Conservation (phyloP, 2,113 vertebrate species). For the Ivindomyrus marchei region DNA sequence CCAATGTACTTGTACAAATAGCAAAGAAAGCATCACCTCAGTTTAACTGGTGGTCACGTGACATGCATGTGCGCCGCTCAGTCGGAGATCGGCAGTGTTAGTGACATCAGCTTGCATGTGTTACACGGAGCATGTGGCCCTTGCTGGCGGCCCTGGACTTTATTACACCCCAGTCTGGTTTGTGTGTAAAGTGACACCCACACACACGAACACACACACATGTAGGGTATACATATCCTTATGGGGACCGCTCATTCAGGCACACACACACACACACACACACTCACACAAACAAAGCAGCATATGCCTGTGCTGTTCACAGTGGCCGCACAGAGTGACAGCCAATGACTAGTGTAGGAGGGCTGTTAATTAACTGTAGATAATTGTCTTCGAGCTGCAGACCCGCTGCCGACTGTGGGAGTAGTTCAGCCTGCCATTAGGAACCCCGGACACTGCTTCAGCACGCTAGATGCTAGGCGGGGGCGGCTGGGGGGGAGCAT, state of each 20-base stretch:
- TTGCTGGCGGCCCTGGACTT: background rate
- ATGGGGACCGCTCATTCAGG: too few relatives aligned
- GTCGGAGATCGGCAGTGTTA: background rate
- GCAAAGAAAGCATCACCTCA: background rate
- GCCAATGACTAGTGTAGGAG: constrained; percentile 21
- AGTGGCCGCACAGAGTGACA: constrained; percentile 16
- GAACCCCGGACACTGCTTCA: constrained; percentile 24
- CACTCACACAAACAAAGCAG: background rate
- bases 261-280: background rate
- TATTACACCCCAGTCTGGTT: background rate
- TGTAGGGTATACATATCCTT: too few relatives aligned
- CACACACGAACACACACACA: background rate
- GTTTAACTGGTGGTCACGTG: background rate
- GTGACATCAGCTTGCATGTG: background rate
- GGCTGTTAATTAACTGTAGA: constrained; percentile 34
- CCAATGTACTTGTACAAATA: background rate
- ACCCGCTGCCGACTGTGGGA: constrained; percentile 12
- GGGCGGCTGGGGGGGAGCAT: background rate
- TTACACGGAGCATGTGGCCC: background rate
- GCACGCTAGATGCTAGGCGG: background rate
- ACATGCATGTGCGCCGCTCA: background rate
- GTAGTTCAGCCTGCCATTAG: background rate
- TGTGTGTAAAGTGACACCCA: background rate
- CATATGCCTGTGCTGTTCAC: constrained; percentile 3
- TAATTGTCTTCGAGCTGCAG: constrained; percentile 20